phyloP scores from a whole-genome alignment of 2,888 invertebrate species.

The Meta bourneti region DNA sequence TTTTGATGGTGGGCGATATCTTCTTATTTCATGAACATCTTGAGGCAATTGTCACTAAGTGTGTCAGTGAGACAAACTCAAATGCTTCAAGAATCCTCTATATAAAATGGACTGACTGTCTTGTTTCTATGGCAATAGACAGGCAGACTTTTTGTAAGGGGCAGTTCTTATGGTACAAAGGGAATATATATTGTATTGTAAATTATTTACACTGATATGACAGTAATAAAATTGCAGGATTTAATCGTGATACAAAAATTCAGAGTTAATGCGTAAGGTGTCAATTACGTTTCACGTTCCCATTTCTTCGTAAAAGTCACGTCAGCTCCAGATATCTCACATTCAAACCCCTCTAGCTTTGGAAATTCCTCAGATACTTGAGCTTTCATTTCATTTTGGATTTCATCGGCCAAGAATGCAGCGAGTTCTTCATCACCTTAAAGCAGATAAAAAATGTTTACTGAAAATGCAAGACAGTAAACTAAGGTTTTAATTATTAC shows the following conservation, averaged over 20 bases:
- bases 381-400: slow-evolving; percentile 92
- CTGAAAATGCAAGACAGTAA: not conserved
- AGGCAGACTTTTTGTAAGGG: too few relatives aligned
- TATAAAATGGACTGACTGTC: too few relatives aligned
- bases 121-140: too few relatives aligned
- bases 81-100: too few relatives aligned
- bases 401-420: slow-evolving; percentile 95
- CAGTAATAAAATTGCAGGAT: not conserved
- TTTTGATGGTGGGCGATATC: too few relatives aligned
- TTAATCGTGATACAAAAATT: not conserved
- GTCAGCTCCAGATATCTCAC: slow-evolving; percentile 90
- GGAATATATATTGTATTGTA: too few relatives aligned
- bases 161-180: too few relatives aligned
- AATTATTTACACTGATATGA: not conserved
- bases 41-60: too few relatives aligned
- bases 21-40: too few relatives aligned
- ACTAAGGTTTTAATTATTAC: not conserved
- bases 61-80: too few relatives aligned
- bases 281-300: slow-evolving; percentile 84
- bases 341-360: slow-evolving; percentile 85
- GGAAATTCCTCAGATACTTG: slow-evolving; percentile 87
- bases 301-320: slow-evolving; percentile 86
- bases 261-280: not conserved
- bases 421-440: slow-evolving; percentile 92
- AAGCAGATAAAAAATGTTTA: not conserved